phyloP scores from a whole-genome alignment of 2,113 vertebrate species.

The Rhizomys pruinosus region DNA sequence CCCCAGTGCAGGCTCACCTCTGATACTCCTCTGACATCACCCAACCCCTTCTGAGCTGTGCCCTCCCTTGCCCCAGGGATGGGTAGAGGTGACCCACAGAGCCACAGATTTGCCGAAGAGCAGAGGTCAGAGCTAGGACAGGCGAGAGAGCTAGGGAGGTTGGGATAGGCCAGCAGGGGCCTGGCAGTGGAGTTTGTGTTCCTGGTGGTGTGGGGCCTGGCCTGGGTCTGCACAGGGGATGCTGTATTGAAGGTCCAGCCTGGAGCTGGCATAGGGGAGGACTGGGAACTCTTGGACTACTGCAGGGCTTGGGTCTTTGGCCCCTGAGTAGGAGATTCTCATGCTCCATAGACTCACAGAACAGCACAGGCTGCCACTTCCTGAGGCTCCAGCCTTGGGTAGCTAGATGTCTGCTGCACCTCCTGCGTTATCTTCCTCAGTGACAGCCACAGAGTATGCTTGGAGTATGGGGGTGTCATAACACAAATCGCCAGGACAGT shows the following conservation, averaged over 20 bases:
- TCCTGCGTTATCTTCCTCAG: neutral
- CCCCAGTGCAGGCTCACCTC: too few relatives aligned
- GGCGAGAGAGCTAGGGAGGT: neutral
- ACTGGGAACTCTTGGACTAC: neutral
- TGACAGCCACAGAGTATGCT: neutral
- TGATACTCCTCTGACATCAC: neutral
- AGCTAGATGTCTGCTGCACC: accelerated
- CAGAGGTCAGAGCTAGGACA: neutral
- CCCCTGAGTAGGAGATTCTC: neutral
- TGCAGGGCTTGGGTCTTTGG: neutral
- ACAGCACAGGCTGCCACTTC: neutral
- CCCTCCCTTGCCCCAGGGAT: accelerated
- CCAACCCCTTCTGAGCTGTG: neutral
- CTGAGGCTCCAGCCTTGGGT: neutral
- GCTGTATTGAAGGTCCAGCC: neutral
- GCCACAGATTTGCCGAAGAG: neutral
- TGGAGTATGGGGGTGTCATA: neutral
- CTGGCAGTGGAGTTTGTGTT: neutral
- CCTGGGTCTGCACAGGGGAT: neutral
- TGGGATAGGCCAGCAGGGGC: neutral
- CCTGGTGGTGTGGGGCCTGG: neutral
- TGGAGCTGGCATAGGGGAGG: neutral
- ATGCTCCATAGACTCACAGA: accelerated
- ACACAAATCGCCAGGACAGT: neutral
- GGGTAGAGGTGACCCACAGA: neutral